Percentiles rank a stretch among this genome's conserved stretches.
These are phyloP conservation scores for Orcinus orca DNA, from an alignment of 2,113 vertebrate genomes.

Conservation along the genomic window DNA sequence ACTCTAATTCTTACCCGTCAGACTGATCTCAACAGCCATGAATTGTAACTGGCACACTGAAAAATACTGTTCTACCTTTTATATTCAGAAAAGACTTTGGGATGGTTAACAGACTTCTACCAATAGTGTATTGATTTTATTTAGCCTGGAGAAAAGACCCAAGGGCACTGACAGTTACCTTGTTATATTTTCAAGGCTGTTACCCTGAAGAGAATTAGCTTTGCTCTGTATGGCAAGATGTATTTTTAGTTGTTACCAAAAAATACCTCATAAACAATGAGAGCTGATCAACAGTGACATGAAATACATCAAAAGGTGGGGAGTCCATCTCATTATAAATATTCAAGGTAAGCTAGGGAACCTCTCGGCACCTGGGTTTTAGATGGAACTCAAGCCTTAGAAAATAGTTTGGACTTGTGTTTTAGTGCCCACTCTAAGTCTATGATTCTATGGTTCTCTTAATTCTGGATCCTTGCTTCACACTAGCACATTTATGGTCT, in stretches of 20 bases:
- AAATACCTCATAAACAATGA: not conserved
- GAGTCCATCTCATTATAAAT: not conserved
- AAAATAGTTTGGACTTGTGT: not conserved
- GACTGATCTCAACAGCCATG: not conserved
- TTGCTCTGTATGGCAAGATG: not conserved
- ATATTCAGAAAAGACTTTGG: not conserved
- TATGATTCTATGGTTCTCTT: not conserved
- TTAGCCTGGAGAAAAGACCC: slow-evolving; percentile 1
- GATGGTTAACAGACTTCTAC: not conserved
- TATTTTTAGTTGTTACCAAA: slow-evolving; percentile 3
- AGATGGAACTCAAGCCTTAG: not conserved
- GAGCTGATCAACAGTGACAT: not conserved
- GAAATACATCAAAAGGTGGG: not conserved
- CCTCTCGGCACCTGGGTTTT: not conserved
- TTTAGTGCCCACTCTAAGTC: not conserved
- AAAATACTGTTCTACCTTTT: not conserved
- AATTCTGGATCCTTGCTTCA: not conserved
- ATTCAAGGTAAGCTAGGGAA: not conserved
- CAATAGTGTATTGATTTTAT: not conserved
- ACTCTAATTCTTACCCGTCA: not conserved
- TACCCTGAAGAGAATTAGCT: not conserved
- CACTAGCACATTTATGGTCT: not conserved
- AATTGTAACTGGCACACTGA: not conserved
- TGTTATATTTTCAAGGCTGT: not conserved
- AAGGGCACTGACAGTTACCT: slow-evolving; percentile 2